A percentile compares a stretch with the other conserved stretches of the same genome.
These are phyloP conservation scores for Onychostoma macrolepis DNA, from an alignment of 2,113 vertebrate species.

Conservation along the genomic window DNA sequence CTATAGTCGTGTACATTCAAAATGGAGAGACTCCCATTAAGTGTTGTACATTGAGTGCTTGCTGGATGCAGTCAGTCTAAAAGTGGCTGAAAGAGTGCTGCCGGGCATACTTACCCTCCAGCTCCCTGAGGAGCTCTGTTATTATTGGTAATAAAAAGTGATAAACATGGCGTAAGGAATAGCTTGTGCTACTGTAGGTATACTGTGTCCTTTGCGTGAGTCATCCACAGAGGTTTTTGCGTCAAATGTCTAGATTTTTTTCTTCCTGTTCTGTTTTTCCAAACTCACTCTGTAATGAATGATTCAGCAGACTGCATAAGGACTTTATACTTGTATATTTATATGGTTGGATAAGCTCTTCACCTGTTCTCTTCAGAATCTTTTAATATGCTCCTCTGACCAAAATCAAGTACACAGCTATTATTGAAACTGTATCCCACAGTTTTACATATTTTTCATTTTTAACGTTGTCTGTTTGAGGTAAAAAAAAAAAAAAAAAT, in stretches of 20 bases:
- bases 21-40: slow-evolving; percentile 25
- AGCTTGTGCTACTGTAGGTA: slow-evolving; percentile 60
- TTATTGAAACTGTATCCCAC: neutral
- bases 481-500: too few species aligned
- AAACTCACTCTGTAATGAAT: slow-evolving; percentile 47
- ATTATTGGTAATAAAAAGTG: slow-evolving; percentile 80
- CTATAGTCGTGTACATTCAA: slow-evolving; percentile 46
- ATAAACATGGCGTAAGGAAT: slow-evolving; percentile 74
- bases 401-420: neutral
- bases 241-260: slow-evolving; percentile 23
- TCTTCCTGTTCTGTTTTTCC: slow-evolving; percentile 28
- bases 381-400: neutral
- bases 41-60: slow-evolving; percentile 52
- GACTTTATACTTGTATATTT: neutral
- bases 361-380: neutral
- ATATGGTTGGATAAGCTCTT: neutral
- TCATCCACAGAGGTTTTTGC: slow-evolving; percentile 43
- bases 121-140: slow-evolving; percentile 78
- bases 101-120: slow-evolving; percentile 77
- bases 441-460: neutral
- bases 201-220: slow-evolving; percentile 58
- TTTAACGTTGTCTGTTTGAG: neutral
- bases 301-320: neutral
- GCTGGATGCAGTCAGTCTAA: slow-evolving; percentile 63
- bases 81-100: slow-evolving; percentile 69